Evolutionary conservation across 1,140 invertebrate species (phyloP).

Genomic region (Drosophila ironensis): DNA sequence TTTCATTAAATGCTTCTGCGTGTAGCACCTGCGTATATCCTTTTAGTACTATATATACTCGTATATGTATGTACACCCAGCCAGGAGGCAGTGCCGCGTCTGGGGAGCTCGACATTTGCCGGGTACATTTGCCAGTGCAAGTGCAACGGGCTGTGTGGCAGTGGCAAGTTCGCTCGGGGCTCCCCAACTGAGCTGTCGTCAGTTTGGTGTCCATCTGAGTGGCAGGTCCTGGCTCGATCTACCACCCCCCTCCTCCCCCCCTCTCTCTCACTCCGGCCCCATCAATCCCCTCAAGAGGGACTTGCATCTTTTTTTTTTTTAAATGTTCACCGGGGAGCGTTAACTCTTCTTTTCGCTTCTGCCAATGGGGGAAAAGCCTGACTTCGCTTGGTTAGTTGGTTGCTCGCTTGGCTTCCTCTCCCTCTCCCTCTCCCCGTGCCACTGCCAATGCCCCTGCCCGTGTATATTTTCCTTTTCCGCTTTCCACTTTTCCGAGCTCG

Average conservation of each 20-base stretch:
- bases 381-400: slow-evolving; percentile 41
- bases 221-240: slow-evolving; percentile 50
- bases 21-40: background rate
- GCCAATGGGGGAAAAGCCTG: background rate
- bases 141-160: background rate
- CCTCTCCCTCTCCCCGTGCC: slow-evolving; percentile 5
- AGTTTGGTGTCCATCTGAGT: slow-evolving; percentile 61
- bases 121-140: background rate
- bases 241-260: slow-evolving; percentile 6
- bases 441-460: background rate
- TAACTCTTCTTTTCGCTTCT: slow-evolving; percentile 50
- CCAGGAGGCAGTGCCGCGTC: slow-evolving; percentile 32
- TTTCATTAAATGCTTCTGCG: background rate
- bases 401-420: slow-evolving; percentile 39
- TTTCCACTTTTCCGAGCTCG: background rate
- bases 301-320: background rate
- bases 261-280: background rate
- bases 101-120: slow-evolving; percentile 3
- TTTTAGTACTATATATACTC: slow-evolving; percentile 18
- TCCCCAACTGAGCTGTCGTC: slow-evolving; percentile 66
- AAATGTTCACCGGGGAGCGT: slow-evolving; percentile 60
- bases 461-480: slow-evolving; percentile 33
- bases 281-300: background rate
- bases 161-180: background rate
- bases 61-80: slow-evolving; percentile 4